Evolutionary conservation across 2,888 invertebrate species (phyloP).

Genomic region (Sycophila texana): DNA sequence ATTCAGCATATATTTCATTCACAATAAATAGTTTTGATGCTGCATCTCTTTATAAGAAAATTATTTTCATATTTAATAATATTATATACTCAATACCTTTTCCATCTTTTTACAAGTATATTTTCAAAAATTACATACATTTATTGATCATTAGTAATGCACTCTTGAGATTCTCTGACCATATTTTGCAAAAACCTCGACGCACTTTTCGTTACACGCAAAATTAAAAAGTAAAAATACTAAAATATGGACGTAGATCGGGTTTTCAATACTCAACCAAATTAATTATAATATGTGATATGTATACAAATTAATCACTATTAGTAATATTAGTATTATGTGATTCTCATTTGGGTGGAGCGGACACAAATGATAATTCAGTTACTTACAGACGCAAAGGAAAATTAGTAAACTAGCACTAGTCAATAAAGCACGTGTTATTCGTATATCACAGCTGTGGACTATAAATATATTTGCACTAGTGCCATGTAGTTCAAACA

Average conservation of each 20-base stretch:
- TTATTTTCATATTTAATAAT: conserved; percentile 6
- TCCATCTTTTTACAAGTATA: conserved; percentile 46
- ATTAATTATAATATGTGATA: conserved; percentile 33
- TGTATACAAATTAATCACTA: conserved; percentile 4
- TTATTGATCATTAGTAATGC: conserved; percentile 7
- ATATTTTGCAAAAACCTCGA: conserved; percentile 12
- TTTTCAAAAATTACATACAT: conserved; percentile 5
- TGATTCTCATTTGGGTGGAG: background rate
- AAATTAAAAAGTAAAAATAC: conserved; percentile 34
- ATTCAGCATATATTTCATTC: conserved; percentile 29
- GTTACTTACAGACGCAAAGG: conserved; percentile 33
- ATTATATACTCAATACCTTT: conserved; percentile 17
- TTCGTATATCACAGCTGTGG: conserved; percentile 56
- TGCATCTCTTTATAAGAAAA: conserved; percentile 33
- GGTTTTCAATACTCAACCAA: conserved; percentile 37
- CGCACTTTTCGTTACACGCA: conserved; percentile 7
- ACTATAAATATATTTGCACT: conserved; percentile 52
- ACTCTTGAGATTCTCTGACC: conserved; percentile 12
- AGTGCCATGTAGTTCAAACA: conserved; percentile 41
- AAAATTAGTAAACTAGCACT: conserved; percentile 49
- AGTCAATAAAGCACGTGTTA: conserved; percentile 51
- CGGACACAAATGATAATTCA: conserved; percentile 24
- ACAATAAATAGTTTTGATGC: conserved; percentile 45
- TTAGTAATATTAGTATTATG: conserved; percentile 15
- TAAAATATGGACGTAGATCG: conserved; percentile 39